Base-by-base conservation (phyloP, 2,797 vertebrate genomes). In the Lutra lutra region DNA sequence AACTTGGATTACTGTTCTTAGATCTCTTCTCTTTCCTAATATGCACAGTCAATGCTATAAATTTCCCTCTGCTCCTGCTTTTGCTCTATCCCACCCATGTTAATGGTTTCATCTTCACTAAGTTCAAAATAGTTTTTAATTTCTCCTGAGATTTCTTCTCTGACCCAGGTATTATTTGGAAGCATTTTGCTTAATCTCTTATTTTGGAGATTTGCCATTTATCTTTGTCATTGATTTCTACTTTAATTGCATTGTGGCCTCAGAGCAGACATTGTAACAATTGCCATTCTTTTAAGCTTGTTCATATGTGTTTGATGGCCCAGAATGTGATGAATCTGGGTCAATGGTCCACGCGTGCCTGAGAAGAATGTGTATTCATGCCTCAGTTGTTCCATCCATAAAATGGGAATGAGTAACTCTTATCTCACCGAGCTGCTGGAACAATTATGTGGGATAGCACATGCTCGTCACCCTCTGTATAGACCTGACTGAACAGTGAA, bases 391-490 rank as follows among this genome's bases (percentile, higher is more conserved):
- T 51, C 20, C 51, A 9, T 10, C 64, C 25, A 32, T 12, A 43
- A 60, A 4, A 27, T 5, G 48, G 46, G 20, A 23, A 10, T 46
- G 10, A 51, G 38, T 43, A 21, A 20, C 2, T 0, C 1, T 23
- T 29, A 3, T 5, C 60, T 90, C 64, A 12, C 1, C 0, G 5
- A 40, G 32, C 21, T 13, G 5, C 2, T 70, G 40, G 11, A 21
- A 3, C 2, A 13, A 40, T 6, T 25, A 6, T 5, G 1, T 48
- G 73, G 29, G 10, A 27, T n/a, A 7, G 5, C 4, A 1, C 3
- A 3, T 17, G 35, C 35, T 25, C 4, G 0, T 9, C 27, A 7
- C 7, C 21, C 7, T 62, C 68, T 29, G 7, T 0, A 0, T 14
- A 11, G 40, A 25, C 23, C 29, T 23, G 17, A 13, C 32, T 15